Percentiles rank a stretch among this genome's conserved stretches.
These are phyloP conservation scores for Bufotes viridis DNA, from an alignment of 2,797 vertebrate genomes.

Conservation along the genomic window DNA sequence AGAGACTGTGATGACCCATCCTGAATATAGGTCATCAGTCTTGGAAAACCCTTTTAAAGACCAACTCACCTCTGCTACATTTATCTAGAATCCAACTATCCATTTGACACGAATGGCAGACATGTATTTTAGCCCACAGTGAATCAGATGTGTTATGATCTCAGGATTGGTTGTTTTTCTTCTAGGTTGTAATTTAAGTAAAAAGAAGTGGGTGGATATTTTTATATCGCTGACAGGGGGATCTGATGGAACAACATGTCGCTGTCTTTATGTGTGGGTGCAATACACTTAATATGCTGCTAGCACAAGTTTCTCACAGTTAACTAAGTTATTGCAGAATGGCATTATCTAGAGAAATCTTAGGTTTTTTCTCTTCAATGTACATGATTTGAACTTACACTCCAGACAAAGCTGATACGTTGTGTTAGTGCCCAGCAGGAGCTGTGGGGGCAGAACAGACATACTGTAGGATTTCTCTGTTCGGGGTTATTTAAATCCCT, in stretches of 20 bases:
- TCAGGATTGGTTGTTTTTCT: slow-evolving; percentile 28
- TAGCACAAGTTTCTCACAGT: background rate
- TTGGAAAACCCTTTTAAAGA: background rate
- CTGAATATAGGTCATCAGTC: no score
- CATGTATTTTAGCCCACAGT: background rate
- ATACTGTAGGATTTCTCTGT: no score
- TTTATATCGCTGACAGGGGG: slow-evolving; percentile 26
- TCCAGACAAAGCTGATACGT: background rate
- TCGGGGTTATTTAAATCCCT: no score
- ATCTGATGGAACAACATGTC: slow-evolving; percentile 41
- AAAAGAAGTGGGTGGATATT: slow-evolving; percentile 36
- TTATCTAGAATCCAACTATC: background rate
- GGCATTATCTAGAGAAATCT: background rate
- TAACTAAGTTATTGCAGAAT: slow-evolving; percentile 10
- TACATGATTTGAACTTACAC: background rate
- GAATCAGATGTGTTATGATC: slow-evolving; percentile 23
- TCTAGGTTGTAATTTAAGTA: slow-evolving; percentile 27
- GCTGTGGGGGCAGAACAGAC: no score
- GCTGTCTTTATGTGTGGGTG: slow-evolving; percentile 36
- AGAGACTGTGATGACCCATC: no score
- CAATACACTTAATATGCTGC: background rate
- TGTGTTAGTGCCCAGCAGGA: background rate
- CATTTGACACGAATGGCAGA: background rate
- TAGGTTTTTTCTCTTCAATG: background rate
- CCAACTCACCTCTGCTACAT: background rate